Evolutionary conservation across 1,140 invertebrate species (phyloP).

Genomic region (Artemia franciscana): DNA sequence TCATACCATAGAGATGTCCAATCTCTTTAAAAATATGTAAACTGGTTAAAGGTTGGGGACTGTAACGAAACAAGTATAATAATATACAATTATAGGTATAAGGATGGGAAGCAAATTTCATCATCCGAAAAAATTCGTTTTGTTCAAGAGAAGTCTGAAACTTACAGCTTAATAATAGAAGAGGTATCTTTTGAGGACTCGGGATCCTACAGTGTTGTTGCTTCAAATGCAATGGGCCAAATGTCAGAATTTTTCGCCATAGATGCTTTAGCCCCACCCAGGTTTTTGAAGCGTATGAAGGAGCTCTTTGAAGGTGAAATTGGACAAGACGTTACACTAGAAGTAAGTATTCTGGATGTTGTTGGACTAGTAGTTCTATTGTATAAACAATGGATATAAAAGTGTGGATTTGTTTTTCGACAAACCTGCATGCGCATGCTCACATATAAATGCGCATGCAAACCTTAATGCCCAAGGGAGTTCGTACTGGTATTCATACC

Average conservation of each 20-base stretch:
- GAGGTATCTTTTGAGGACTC: slow-evolving; percentile 58
- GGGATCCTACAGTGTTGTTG: slow-evolving; percentile 77
- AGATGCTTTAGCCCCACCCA: slow-evolving; percentile 47
- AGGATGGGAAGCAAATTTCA: slow-evolving; percentile 50
- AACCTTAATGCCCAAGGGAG: too few species aligned
- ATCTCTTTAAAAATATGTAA: too few species aligned
- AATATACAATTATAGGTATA: slow-evolving; percentile 28
- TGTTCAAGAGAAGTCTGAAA: slow-evolving; percentile 34
- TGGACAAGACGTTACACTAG: slow-evolving; percentile 50
- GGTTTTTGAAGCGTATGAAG: slow-evolving; percentile 38
- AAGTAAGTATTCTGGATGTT: slow-evolving; percentile 11
- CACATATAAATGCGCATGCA: too few species aligned
- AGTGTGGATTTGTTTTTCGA: too few species aligned
- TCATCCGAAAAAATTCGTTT: slow-evolving; percentile 42
- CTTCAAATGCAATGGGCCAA: slow-evolving; percentile 66
- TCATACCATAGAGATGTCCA: too few species aligned
- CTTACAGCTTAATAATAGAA: slow-evolving; percentile 49
- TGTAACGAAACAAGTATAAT: too few species aligned
- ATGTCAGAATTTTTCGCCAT: slow-evolving; percentile 62
- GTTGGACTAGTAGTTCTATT: neutral
- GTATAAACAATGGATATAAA: neutral
- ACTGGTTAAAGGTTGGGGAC: too few species aligned
- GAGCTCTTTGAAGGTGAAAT: slow-evolving; percentile 41
- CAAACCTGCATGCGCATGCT: too few species aligned
- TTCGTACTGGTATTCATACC: too few species aligned